Conservation (phyloP, 2,113 vertebrate species). For the Catharus bicknelli region DNA sequence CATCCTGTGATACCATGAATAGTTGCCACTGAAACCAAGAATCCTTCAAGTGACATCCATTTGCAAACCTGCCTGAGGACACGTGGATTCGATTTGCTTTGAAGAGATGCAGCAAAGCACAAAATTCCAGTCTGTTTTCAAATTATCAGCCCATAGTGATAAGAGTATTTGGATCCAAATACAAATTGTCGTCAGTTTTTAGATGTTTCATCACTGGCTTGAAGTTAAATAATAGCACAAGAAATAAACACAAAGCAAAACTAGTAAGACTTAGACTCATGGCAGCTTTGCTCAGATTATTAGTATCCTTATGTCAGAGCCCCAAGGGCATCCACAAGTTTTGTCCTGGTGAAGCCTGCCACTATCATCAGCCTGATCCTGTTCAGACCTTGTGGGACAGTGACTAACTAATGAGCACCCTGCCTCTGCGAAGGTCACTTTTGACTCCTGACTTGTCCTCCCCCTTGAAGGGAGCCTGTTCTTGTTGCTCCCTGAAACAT, state of each 20-base stretch:
- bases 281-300: neutral
- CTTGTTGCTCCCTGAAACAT: neutral
- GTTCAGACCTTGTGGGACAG: neutral
- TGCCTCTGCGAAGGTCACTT: neutral
- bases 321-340: neutral
- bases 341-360: neutral
- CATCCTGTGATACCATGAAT: neutral
- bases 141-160: neutral
- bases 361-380: neutral
- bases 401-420: neutral
- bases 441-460: neutral
- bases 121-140: slow-evolving; percentile 30
- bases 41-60: slow-evolving; percentile 23
- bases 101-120: slow-evolving; percentile 28
- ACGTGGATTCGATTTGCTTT: neutral
- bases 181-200: neutral
- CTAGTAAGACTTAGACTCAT: neutral
- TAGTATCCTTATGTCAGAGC: neutral
- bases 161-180: neutral
- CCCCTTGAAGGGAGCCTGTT: rapidly evolving
- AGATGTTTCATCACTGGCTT: neutral
- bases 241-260: neutral
- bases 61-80: slow-evolving; percentile 34
- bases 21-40: slow-evolving; percentile 15
- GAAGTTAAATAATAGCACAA: neutral